Base-by-base conservation (phyloP, 2,113 vertebrate species). In the Ictalurus furcatus region DNA sequence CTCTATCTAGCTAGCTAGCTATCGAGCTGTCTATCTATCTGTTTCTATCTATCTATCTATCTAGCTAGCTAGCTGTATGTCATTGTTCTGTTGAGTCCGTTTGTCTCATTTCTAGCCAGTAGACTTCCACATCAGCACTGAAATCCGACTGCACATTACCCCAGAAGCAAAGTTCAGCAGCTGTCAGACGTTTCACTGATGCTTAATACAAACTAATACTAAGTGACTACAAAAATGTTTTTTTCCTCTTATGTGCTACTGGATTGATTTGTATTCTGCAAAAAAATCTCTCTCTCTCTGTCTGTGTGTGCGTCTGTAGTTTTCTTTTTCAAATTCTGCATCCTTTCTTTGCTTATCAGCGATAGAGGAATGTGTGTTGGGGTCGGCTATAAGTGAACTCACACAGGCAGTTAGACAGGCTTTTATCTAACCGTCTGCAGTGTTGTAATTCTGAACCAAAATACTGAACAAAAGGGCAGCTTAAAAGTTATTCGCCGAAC, bases 341-440 rank as follows among this genome's bases (percentile, higher is more conserved):
- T 52, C 11, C 44, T 65, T 37, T 25, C 2, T 14, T 71, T 7
- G 19, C 44, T 82, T 82, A 82, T 82, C 78, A 82, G 76, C n/a
- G 19, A 17, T 69, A 56, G 76, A 81, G 48, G 78, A 58, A 82
- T 88, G 61, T 40, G 76, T 80, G 86, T 67, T 67, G 61, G 13
- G 65, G 78, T 19, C 25, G 61, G 28, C 61, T 71, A 58, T 82
- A 81, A 88, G 82, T 82, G 67, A 88, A 81, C 78, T 71, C 30
- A 44, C 44, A 25, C 13, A 71, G 80, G 63, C 63, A 71, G 87
- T 69, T 80, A 80, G 59, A 56, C 78, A 37, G 78, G 44, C 78
- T 71, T 82, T 34, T 69, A 82, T 56, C n/a, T 37, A 59, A 61
- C 56, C 21, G 56, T 19, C 78, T 54, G 28, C 28, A 80, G 44